These are phyloP conservation scores for Nymphicus hollandicus DNA, from an alignment of 2,113 vertebrate genomes.

Conservation along the genomic window DNA sequence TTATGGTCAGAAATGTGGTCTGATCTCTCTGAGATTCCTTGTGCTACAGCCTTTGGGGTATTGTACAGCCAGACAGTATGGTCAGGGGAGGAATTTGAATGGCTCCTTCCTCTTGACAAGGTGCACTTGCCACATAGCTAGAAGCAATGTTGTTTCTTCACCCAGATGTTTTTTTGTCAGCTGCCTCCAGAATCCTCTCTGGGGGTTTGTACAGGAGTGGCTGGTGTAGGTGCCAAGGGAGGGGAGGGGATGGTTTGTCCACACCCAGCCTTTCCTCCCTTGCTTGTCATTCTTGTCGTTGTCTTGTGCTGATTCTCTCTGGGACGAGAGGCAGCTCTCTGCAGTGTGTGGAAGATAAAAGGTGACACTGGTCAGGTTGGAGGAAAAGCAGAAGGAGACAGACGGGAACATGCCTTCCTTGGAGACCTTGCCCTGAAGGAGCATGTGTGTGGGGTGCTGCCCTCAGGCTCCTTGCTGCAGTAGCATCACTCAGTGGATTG, in stretches of 20 bases:
- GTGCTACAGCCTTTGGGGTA: background rate
- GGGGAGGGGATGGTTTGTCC: background rate
- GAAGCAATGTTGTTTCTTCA: background rate
- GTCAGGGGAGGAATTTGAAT: background rate
- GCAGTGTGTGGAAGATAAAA: background rate
- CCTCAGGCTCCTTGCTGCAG: fast-evolving
- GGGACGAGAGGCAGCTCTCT: fast-evolving
- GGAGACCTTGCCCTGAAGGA: background rate
- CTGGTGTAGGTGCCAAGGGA: background rate
- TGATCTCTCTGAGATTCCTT: background rate
- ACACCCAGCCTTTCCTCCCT: background rate
- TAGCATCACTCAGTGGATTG: background rate
- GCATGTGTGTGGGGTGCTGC: fast-evolving
- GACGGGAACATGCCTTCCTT: background rate
- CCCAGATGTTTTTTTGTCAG: background rate
- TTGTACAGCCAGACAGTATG: background rate
- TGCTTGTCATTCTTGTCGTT: background rate
- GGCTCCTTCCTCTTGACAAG: background rate
- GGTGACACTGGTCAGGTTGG: background rate
- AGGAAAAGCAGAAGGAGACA: background rate
- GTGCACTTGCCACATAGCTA: background rate
- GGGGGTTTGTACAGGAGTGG: background rate
- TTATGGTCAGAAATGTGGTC: background rate
- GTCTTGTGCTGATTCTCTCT: background rate
- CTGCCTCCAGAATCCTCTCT: background rate